Base-by-base conservation (phyloP, 2,888 invertebrate genomes). In the Protophormia terraenovae region DNA sequence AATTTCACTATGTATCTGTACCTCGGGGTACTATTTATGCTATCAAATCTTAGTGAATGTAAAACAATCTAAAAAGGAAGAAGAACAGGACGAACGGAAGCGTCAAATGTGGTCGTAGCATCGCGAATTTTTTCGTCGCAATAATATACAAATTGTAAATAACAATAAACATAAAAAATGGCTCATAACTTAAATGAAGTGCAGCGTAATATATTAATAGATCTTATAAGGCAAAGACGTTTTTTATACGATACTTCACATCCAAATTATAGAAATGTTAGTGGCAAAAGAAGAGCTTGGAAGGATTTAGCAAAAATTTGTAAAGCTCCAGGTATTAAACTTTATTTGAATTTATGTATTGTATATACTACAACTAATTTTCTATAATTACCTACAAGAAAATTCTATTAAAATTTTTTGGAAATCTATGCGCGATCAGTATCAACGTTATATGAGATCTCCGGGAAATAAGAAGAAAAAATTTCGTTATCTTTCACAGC, bases 391-490 rank as follows among this genome's bases (percentile, higher is more conserved):
- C 45, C 8, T 19, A 19, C 3, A 47, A 47, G 47, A 47, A 19
- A 47, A 19, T 10, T 3, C 47, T 1, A 19, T 19, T 47, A 47
- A 47, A 47, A 47, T 47, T 47, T 19, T 47, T 22, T 72, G 64
- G 73, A 60, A 73, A 47, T 50, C 24, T 35, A 50, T 53, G 62
- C 35, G 79, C 38, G 71, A 69, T 53, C 69, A 69, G 24, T 69
- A 69, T 69, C 69, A 69, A 69, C 69, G 69, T 3, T 53, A 69
- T 29, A 69, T 69, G 69, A 35, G 53, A 32, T 14, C 53, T 1
- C 69, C 69, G 6, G 38, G 22, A 19, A 53, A 69, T 32, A 29
- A 50, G 16, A 53, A 53, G 38, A 53, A 19, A 69, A 32, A 53
- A 32, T 69, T 69, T 53, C 69, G 69, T 53, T 69, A 53, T 8